Evolutionary conservation across 1,140 invertebrate species (phyloP), one percentile per base, ranked within the genome.

Genomic region (Lysiphlebus fabarum): DNA sequence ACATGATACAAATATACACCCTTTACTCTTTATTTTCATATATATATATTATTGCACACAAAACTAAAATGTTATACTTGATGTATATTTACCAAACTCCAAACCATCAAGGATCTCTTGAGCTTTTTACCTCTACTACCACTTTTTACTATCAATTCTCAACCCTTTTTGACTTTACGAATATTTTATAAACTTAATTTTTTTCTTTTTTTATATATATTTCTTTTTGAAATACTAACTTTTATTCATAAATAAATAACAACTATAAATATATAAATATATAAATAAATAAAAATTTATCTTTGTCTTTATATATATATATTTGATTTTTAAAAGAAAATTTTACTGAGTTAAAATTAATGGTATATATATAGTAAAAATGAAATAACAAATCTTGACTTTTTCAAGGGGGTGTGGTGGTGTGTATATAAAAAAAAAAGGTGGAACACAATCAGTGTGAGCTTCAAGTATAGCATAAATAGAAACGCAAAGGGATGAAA

Each of bases 141-240:
- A n/a, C n/a, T n/a, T n/a, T n/a, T 53, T 49, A 58, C 65, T 42
- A 45, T 40, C 8, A 37, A 53, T 62, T 64, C 64, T 61, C 58
- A 62, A 61, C 17, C 43, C 50, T 70, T 67, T 45, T 45, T 63
- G 65, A 63, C 70, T 75, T 74, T 74, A 63, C 69, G 76, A 76
- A 77, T 77, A 75, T 70, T 78, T 77, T 76, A 77, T 74, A 66
- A 67, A 49, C 55, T 34, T 48, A 56, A 59, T 58, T 60, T 26
- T 26, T 26, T 26, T 17, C 1, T 17, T 17, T 17, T n/a, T n/a
- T n/a, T n/a, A n/a, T n/a, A n/a, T 26, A 26, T 26, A 26, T 26
- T n/a, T 26, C 17, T 1, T 26, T 26, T 26, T 26, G 17, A 1
- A 26, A 26, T 26, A 2, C 17, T 26, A 26, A 26, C 17, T 26